A percentile compares a stretch with the other conserved stretches of the same genome.
Evolutionary conservation across 2,797 vertebrate genomes (phyloP).

Genomic region (Etheostoma perlongum): DNA sequence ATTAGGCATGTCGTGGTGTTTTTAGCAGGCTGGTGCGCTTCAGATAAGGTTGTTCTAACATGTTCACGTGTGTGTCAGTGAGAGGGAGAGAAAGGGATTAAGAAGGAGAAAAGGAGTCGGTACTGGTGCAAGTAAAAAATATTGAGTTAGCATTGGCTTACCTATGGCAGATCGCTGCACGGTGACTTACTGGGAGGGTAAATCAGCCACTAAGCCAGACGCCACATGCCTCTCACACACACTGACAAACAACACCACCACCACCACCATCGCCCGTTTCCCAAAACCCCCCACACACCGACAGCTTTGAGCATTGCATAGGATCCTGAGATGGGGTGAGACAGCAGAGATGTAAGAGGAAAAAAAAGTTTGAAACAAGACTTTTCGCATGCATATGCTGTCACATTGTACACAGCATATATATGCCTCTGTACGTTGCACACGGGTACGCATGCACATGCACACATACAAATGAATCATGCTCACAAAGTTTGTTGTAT

Average conservation of each 20-base stretch:
- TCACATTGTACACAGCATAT: constrained; percentile 2
- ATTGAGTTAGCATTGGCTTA: constrained; percentile 68
- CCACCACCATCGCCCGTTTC: background rate
- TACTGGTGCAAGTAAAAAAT: constrained; percentile 49
- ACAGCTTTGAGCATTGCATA: constrained; percentile 46
- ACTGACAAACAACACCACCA: background rate
- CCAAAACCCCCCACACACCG: constrained; percentile 19
- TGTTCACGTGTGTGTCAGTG: background rate
- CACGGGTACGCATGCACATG: background rate
- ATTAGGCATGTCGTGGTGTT: constrained; percentile 64
- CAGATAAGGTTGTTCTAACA: constrained; percentile 61
- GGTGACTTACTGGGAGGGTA: constrained; percentile 58
- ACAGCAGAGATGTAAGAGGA: constrained; percentile 22
- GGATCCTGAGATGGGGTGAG: constrained; percentile 29
- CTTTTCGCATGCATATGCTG: constrained; percentile 25
- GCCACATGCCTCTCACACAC: constrained; percentile 27
- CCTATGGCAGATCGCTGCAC: constrained; percentile 58
- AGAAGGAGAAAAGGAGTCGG: constrained; percentile 53
- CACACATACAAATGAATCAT: background rate
- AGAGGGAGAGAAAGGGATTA: constrained; percentile 29
- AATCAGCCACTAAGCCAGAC: constrained; percentile 58
- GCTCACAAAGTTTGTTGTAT: too few species aligned
- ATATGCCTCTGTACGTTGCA: background rate
- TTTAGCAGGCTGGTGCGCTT: constrained; percentile 53
- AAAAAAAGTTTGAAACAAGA: constrained; percentile 31